A percentile compares a stretch with the other conserved stretches of the same genome.
phyloP scores from a whole-genome alignment of 1,140 invertebrate species.

The Trypoxylus dichotomus region DNA sequence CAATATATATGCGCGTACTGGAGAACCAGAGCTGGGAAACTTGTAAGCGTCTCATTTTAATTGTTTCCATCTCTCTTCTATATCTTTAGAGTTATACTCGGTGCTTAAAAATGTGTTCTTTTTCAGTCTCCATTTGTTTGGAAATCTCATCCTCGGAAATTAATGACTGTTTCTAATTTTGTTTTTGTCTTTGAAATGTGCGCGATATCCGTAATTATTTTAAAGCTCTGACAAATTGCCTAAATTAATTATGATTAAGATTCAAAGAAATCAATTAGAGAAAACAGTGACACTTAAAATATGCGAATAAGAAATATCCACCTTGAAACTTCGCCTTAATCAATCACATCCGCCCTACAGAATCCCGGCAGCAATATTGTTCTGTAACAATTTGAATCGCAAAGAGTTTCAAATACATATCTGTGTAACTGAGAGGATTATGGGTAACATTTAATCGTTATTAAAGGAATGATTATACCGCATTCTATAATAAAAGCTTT shows the following conservation, averaged over 20 bases:
- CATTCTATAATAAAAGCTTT: too few relatives aligned
- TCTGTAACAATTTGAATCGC: not conserved
- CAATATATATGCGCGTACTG: too few relatives aligned
- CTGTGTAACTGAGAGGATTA: not conserved
- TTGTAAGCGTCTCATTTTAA: not conserved
- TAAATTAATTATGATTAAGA: conserved; percentile 33
- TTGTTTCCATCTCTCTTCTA: not conserved
- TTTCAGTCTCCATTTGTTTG: conserved; percentile 22
- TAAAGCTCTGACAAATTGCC: conserved; percentile 30
- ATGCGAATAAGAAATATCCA: conserved; percentile 28
- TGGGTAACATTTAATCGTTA: not conserved
- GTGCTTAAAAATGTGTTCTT: conserved; percentile 11
- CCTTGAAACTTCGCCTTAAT: conserved; percentile 16
- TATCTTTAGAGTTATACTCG: not conserved
- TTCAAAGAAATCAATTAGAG: conserved; percentile 33
- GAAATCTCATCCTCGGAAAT: conserved; percentile 21
- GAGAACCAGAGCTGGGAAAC: too few relatives aligned
- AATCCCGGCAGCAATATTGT: not conserved
- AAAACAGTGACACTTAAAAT: conserved; percentile 32
- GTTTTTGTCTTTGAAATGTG: conserved; percentile 33
- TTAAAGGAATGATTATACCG: too few relatives aligned
- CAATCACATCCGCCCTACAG: not conserved
- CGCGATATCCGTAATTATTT: conserved; percentile 32
- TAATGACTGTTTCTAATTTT: conserved; percentile 31
- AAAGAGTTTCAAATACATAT: not conserved